Base-by-base conservation (phyloP, 2,888 invertebrate species). In the Exocentrus adspersus region DNA sequence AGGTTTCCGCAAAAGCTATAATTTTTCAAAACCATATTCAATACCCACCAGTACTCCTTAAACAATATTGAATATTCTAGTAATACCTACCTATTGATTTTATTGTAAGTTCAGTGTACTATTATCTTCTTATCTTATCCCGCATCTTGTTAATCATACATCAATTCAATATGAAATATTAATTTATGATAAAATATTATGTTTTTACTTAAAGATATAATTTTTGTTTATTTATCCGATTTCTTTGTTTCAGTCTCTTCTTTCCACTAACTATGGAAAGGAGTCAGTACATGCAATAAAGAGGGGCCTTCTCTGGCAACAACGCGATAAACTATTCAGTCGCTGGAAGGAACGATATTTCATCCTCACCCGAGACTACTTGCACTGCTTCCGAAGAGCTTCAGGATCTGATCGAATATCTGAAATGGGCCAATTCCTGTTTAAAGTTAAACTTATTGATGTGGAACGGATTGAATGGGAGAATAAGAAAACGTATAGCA, bases 291-390 rank as follows among this genome's bases (percentile, higher is more conserved):
- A 87, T 73, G 87, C 88, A 68, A 86, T 89, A 77, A 89, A 88
- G 79, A 85, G 87, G 60, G 89, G 89, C 63, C 83, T 89, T 50
- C 81, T 89, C 62, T 87, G 87, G 87, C 88, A 88, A 78, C 88
- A 88, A 76, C 81, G 88, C 63, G 88, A 89, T 78, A 85, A 87
- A 70, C 80, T 88, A 57, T 88, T 88, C 81, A 87, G 88, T 62
- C 81, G 89, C 66, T 89, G 89, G 89, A 89, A 89, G 79, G 88
- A 89, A 77, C 83, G 89, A 76, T 89, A 88, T 75, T 88, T 89
- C 80, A 86, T 89, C 72, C 83, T 89, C 48, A 89, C 89, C 66
- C 83, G 87, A 61, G 89, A 89, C 78, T 89, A 89, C 78, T 83
- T 89, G 75, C 87, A 88, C 78, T 89, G 88, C 79, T 89, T 89